These are phyloP conservation scores for Leptinotarsa haldemani DNA, from an alignment of 2,888 invertebrate genomes.

Conservation along the genomic window DNA sequence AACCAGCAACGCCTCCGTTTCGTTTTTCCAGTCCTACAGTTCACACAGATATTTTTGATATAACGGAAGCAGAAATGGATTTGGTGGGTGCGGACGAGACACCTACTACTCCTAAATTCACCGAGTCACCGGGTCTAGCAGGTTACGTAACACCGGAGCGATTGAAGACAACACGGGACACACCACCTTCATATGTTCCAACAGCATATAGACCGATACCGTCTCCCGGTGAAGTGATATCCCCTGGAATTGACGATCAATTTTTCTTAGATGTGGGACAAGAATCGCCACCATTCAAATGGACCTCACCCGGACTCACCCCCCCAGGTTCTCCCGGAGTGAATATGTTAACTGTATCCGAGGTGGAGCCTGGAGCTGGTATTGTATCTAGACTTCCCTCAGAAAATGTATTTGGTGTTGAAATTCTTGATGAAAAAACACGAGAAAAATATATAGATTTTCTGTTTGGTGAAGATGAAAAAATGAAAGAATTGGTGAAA, in stretches of 20 bases:
- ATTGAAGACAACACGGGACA: slow-evolving; percentile 1
- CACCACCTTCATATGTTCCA: neutral
- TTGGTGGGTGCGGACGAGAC: neutral
- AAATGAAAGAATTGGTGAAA: slow-evolving; percentile 30
- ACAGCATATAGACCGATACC: neutral
- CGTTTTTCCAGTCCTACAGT: neutral
- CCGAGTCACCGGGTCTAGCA: neutral
- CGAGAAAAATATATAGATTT: slow-evolving; percentile 30
- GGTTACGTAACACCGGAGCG: slow-evolving; percentile 19
- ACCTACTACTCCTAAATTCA: neutral
- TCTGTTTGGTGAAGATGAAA: slow-evolving; percentile 30
- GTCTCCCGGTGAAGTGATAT: neutral
- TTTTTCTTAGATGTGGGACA: slow-evolving; percentile 13
- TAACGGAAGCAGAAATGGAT: neutral
- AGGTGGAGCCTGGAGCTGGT: neutral
- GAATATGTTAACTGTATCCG: slow-evolving; percentile 15
- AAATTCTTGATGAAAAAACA: slow-evolving; percentile 8
- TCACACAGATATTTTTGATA: neutral
- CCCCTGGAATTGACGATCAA: neutral
- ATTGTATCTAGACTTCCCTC: neutral
- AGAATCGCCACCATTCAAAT: neutral
- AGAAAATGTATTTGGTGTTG: slow-evolving; percentile 11
- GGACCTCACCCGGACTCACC: neutral
- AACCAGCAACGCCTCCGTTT: neutral
- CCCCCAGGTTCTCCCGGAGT: neutral